phyloP scores from a whole-genome alignment of 2,888 invertebrate genomes.

The Melolontha melolontha region DNA sequence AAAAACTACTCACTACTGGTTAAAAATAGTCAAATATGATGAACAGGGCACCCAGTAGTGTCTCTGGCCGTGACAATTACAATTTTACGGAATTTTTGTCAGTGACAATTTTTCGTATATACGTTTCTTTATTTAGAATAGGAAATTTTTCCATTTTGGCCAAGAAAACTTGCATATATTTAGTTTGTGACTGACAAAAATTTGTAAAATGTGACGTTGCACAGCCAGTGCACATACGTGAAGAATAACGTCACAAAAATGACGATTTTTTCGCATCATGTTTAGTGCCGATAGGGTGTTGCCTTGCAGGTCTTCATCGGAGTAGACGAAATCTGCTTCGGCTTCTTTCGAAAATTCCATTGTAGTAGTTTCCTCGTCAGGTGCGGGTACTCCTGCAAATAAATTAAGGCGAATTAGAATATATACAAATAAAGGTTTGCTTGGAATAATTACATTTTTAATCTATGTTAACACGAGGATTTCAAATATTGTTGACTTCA shows the following conservation, averaged over 20 bases:
- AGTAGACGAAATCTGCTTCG: conserved; percentile 64
- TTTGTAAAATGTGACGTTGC: conserved; percentile 54
- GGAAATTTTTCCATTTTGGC: conserved; percentile 8
- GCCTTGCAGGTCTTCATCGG: conserved; percentile 71
- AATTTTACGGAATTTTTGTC: conserved; percentile 57
- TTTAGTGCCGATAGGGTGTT: conserved; percentile 77
- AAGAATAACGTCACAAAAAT: conserved; percentile 88
- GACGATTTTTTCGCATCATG: conserved; percentile 84
- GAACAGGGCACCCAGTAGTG: conserved; percentile 65
- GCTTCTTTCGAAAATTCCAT: conserved; percentile 54
- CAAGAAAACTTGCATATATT: conserved; percentile 7
- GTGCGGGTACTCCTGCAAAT: conserved; percentile 56
- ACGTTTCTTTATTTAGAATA: conserved; percentile 29
- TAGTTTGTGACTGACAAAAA: conserved; percentile 53
- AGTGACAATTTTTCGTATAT: conserved; percentile 44
- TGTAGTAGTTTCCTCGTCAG: conserved; percentile 27
- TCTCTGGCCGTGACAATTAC: conserved; percentile 64
- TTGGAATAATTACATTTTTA: too few relatives aligned
- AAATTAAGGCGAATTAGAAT: conserved; percentile 43
- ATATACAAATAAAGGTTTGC: background rate
- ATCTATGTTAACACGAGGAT: too few relatives aligned
- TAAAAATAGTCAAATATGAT: conserved; percentile 62
- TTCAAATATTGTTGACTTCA: too few relatives aligned
- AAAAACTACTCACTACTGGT: conserved; percentile 67
- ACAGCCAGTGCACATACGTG: conserved; percentile 73